A percentile compares a stretch with the other conserved stretches of the same genome.
phyloP scores from a whole-genome alignment of 2,113 vertebrate species.

The Lagopus leucura region DNA sequence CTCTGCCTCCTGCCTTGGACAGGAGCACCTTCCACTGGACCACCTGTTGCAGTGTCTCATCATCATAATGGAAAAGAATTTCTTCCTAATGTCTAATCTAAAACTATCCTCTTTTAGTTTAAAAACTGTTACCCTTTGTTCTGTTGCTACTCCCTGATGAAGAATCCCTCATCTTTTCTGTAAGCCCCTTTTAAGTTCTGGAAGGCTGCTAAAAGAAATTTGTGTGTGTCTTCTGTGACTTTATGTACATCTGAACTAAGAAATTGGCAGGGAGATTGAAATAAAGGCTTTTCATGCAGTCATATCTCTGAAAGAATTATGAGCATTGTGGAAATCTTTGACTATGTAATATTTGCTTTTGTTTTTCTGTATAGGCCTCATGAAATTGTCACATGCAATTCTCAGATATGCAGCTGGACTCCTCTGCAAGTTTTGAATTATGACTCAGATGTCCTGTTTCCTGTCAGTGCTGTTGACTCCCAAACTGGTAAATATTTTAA shows the following conservation, averaged over 20 bases:
- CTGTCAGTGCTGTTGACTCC: slow-evolving; percentile 78
- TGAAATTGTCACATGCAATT: slow-evolving; percentile 78
- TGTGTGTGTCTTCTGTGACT: background rate
- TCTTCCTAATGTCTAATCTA: background rate
- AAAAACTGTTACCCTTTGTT: background rate
- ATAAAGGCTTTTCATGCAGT: background rate
- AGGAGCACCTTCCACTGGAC: background rate
- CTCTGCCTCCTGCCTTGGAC: no score
- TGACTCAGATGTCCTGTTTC: slow-evolving; percentile 88
- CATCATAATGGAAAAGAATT: background rate
- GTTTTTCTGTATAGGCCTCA: slow-evolving; percentile 72
- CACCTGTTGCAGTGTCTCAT: background rate
- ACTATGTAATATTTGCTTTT: background rate
- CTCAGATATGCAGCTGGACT: slow-evolving; percentile 88
- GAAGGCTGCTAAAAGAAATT: background rate
- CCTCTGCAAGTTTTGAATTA: slow-evolving; percentile 86
- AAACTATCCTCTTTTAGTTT: background rate
- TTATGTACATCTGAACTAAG: background rate
- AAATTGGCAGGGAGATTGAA: background rate
- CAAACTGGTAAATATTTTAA: slow-evolving; percentile 81
- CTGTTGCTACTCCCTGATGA: background rate
- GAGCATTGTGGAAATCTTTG: background rate
- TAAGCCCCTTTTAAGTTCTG: background rate
- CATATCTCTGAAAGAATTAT: background rate
- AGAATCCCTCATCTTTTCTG: background rate